Conservation (phyloP, 2,113 vertebrate species). For the Clarias gariepinus region DNA sequence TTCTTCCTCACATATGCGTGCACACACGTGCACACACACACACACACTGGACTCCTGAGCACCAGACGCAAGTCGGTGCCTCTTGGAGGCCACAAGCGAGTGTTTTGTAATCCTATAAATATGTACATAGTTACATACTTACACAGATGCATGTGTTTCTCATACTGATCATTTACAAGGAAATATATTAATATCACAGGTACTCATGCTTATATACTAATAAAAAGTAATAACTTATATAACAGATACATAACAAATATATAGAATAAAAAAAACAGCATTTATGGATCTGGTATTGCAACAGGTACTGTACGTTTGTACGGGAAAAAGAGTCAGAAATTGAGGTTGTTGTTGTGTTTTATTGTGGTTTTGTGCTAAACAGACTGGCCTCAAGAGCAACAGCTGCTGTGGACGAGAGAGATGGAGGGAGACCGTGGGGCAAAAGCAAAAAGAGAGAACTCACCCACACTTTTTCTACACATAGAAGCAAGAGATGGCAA, state of each 20-base stretch:
- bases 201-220: slow-evolving; percentile 74
- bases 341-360: slow-evolving; percentile 74
- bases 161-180: slow-evolving; percentile 66
- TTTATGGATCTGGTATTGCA: slow-evolving; percentile 56
- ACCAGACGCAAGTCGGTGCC: slow-evolving; percentile 13
- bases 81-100: not conserved
- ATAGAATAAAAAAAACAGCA: slow-evolving; percentile 58
- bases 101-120: slow-evolving; percentile 67
- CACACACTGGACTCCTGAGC: not conserved
- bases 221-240: slow-evolving; percentile 72
- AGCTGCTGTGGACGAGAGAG: slow-evolving; percentile 5
- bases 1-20: not conserved
- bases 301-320: slow-evolving; percentile 12
- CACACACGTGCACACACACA: not conserved
- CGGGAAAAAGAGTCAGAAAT: slow-evolving; percentile 37
- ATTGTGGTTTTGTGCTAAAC: slow-evolving; percentile 18
- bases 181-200: slow-evolving; percentile 82
- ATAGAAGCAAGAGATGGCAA: not conserved
- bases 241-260: slow-evolving; percentile 62
- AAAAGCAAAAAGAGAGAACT: not conserved
- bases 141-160: slow-evolving; percentile 66
- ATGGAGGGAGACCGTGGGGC: not conserved
- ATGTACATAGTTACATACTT: slow-evolving; percentile 70
- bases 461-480: too few relatives aligned
- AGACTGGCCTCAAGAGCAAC: not conserved